Conservation (phyloP, 2,888 invertebrate genomes). For the Mythimna pallens region DNA sequence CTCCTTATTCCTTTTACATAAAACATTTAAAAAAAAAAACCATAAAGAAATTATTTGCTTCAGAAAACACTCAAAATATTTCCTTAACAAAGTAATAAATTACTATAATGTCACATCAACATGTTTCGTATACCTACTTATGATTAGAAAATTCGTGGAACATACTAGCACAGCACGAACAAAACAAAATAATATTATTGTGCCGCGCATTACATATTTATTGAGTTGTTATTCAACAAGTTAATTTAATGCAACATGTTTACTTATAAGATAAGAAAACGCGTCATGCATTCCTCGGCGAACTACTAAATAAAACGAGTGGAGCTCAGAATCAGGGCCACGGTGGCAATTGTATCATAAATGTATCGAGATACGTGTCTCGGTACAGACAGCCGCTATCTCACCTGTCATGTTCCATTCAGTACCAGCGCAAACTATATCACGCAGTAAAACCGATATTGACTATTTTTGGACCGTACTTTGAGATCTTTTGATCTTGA, state of each 20-base stretch:
- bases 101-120: neutral
- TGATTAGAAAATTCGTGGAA: slow-evolving; percentile 21
- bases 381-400: slow-evolving; percentile 4
- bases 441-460: neutral
- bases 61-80: slow-evolving; percentile 8
- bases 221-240: slow-evolving; percentile 48
- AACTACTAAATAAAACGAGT: slow-evolving; percentile 36
- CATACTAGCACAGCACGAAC: slow-evolving; percentile 12
- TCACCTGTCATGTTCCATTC: slow-evolving; percentile 17
- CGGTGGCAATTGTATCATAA: slow-evolving; percentile 28
- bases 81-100: slow-evolving; percentile 14
- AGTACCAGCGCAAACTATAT: neutral
- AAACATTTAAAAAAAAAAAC: slow-evolving; percentile 5
- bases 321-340: slow-evolving; percentile 10
- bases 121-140: slow-evolving; percentile 5
- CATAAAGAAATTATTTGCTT: neutral
- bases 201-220: slow-evolving; percentile 45
- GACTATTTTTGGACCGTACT: neutral
- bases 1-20: slow-evolving; percentile 1
- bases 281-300: slow-evolving; percentile 26
- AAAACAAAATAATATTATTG: slow-evolving; percentile 31
- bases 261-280: slow-evolving; percentile 36
- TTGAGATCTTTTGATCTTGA: slow-evolving; percentile 3
- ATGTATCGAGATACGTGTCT: slow-evolving; percentile 29
- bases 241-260: slow-evolving; percentile 48